Conservation (phyloP, 2,113 vertebrate species). For the Mellivora capensis region DNA sequence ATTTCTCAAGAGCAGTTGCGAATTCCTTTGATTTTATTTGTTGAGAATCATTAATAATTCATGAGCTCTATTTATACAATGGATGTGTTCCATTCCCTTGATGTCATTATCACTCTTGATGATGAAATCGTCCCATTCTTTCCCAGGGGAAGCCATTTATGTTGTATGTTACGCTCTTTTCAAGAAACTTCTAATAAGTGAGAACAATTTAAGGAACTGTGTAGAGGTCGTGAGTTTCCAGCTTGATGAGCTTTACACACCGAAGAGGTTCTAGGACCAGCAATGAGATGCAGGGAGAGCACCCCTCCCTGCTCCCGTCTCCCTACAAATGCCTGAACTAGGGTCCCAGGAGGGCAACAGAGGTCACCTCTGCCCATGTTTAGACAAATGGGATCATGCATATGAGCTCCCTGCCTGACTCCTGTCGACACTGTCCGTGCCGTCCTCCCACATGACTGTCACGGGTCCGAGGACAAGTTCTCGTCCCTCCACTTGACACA, state of each 20-base stretch:
- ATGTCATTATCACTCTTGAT: neutral
- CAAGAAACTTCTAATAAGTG: neutral
- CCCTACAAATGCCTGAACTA: too few species aligned
- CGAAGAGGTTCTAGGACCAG: accelerated
- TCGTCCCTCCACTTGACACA: neutral
- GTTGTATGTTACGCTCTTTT: neutral
- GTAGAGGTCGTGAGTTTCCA: neutral
- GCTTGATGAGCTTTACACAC: neutral
- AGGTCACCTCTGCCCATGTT: too few species aligned
- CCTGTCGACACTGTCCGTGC: neutral
- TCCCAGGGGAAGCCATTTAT: neutral
- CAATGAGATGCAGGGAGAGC: accelerated
- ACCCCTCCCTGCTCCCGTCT: too few species aligned
- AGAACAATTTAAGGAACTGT: neutral
- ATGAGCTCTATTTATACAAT: neutral
- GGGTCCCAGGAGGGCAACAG: too few species aligned
- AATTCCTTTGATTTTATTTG: neutral
- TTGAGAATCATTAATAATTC: constrained; percentile 28
- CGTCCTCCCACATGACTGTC: neutral
- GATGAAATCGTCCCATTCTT: neutral
- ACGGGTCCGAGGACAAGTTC: accelerated
- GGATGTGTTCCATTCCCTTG: neutral
- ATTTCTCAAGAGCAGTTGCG: neutral
- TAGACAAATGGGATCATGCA: too few species aligned
- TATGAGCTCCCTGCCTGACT: neutral